phyloP scores from a whole-genome alignment of 2,113 vertebrate genomes.

The Pachypanchax playfairii region DNA sequence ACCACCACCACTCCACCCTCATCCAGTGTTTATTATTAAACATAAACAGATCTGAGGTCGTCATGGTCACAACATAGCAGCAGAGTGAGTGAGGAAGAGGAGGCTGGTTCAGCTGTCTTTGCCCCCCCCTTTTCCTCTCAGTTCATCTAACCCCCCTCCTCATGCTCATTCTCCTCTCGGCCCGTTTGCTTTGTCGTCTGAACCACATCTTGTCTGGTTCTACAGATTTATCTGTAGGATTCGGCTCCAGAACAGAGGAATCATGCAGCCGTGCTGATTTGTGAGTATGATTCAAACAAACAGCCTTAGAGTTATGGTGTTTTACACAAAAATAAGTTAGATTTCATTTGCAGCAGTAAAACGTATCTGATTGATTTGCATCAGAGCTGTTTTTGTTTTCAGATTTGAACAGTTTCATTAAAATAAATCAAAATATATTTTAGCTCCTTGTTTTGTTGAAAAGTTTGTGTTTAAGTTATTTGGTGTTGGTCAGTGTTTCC shows the following conservation, averaged over 20 bases:
- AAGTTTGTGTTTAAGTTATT: background rate
- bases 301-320: too few relatives aligned
- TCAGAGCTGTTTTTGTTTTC: too few relatives aligned
- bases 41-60: slow-evolving; percentile 76
- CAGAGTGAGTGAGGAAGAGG: slow-evolving; percentile 47
- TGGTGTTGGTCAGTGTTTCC: slow-evolving; percentile 14
- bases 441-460: too few relatives aligned
- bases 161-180: slow-evolving; percentile 47
- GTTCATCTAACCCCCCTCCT: slow-evolving; percentile 29
- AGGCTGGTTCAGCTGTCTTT: slow-evolving; percentile 51
- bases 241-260: background rate
- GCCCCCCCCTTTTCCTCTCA: slow-evolving; percentile 4
- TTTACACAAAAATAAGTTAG: background rate
- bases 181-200: slow-evolving; percentile 31
- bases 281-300: slow-evolving; percentile 42
- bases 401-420: too few relatives aligned
- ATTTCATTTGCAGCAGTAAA: too few relatives aligned
- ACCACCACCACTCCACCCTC: too few relatives aligned
- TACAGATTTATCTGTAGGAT: slow-evolving; percentile 10
- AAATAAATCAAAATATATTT: too few relatives aligned
- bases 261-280: background rate
- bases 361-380: too few relatives aligned
- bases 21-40: slow-evolving; percentile 82
- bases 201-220: slow-evolving; percentile 9
- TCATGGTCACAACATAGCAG: slow-evolving; percentile 74